Evolutionary conservation across 2,797 vertebrate species (phyloP).

Genomic region (Heliangelus exortis): DNA sequence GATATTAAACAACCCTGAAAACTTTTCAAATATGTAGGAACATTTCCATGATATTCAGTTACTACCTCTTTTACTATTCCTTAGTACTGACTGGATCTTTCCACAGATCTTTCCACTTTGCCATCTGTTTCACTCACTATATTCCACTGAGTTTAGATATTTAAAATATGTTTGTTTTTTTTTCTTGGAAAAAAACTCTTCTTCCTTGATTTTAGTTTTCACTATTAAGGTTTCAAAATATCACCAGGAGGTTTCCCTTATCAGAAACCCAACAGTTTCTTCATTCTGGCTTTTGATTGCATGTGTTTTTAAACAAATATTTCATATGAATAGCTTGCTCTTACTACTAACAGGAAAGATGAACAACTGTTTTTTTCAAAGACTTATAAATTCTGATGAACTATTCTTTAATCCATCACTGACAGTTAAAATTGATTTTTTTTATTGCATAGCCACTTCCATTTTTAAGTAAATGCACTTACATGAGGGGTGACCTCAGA

Average conservation of each 20-base stretch:
- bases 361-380: not conserved
- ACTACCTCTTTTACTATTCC: not conserved
- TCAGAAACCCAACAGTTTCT: not conserved
- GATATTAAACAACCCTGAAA: not conserved
- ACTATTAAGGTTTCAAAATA: not conserved
- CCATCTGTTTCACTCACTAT: not conserved
- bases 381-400: not conserved
- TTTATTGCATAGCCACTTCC: not conserved
- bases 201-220: not conserved
- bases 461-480: not conserved
- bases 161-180: not conserved
- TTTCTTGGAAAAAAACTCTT: not conserved
- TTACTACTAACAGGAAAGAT: not conserved
- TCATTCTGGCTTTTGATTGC: not conserved
- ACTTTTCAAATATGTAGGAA: not conserved
- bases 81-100: not conserved
- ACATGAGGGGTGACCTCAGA: too few relatives aligned
- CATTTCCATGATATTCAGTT: not conserved
- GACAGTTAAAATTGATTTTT: not conserved
- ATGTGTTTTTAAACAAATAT: not conserved
- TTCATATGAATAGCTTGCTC: not conserved
- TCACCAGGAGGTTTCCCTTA: not conserved
- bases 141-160: not conserved
- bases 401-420: not conserved
- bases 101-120: not conserved